Evolutionary conservation across 1,140 invertebrate genomes (phyloP).

Genomic region (Augochlora pura): DNA sequence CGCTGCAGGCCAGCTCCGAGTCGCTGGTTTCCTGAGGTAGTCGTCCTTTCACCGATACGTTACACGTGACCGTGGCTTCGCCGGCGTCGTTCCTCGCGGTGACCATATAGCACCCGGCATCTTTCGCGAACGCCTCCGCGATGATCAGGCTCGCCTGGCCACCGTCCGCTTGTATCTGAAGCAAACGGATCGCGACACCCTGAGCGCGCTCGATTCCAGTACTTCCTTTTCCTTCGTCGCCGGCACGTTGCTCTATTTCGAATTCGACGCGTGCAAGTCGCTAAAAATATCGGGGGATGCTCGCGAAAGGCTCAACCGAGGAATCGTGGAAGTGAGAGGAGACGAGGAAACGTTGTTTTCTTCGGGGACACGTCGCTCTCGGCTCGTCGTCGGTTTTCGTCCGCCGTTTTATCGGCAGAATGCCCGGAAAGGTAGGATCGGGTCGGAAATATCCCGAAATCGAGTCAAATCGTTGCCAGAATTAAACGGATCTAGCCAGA

Average conservation of each 20-base stretch:
- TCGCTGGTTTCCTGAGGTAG: slow-evolving; percentile 87
- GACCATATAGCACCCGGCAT: slow-evolving; percentile 85
- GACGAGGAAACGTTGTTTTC: slow-evolving; percentile 17
- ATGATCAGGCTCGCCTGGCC: slow-evolving; percentile 84
- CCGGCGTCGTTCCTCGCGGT: slow-evolving; percentile 84
- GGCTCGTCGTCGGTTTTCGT: too few species aligned
- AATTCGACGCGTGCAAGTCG: slow-evolving; percentile 62
- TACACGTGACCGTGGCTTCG: slow-evolving; percentile 83
- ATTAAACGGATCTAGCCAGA: too few species aligned
- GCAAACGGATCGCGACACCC: slow-evolving; percentile 56
- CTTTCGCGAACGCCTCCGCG: slow-evolving; percentile 86
- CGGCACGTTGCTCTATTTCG: slow-evolving; percentile 61
- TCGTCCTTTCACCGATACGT: slow-evolving; percentile 86
- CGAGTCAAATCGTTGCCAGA: too few species aligned
- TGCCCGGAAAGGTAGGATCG: too few species aligned
- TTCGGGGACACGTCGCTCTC: too few species aligned
- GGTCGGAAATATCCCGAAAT: too few species aligned
- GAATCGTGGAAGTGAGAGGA: slow-evolving; percentile 9
- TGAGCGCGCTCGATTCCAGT: slow-evolving; percentile 43
- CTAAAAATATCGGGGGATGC: slow-evolving; percentile 60
- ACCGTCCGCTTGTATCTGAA: slow-evolving; percentile 83
- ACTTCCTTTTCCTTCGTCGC: slow-evolving; percentile 43
- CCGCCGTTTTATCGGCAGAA: too few species aligned
- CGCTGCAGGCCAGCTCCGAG: slow-evolving; percentile 84
- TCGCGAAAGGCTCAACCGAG: not conserved